phyloP scores from a whole-genome alignment of 2,888 invertebrate genomes.

The Heteromurus nitidus region DNA sequence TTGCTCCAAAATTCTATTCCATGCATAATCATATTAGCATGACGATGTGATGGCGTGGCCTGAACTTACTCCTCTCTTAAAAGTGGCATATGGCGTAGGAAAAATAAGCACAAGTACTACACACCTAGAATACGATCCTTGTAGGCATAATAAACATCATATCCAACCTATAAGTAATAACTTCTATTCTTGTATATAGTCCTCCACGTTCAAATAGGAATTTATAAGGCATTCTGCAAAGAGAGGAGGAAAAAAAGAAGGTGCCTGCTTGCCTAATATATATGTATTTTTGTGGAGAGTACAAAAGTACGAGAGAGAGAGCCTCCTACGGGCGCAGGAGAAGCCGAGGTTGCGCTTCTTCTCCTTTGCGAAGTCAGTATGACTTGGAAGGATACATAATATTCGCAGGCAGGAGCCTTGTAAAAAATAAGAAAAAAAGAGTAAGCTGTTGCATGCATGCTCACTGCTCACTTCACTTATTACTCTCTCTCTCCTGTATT shows the following conservation, averaged over 20 bases:
- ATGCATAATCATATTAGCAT: neutral
- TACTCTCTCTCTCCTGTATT: constrained; percentile 27
- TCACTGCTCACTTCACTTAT: no score
- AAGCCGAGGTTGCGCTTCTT: constrained; percentile 55
- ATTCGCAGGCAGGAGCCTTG: constrained; percentile 63
- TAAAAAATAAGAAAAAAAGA: constrained; percentile 47
- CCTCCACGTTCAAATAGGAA: constrained; percentile 39
- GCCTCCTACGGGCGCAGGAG: constrained; percentile 49
- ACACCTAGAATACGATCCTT: constrained; percentile 44
- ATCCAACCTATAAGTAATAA: constrained; percentile 18
- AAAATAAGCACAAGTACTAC: constrained; percentile 34
- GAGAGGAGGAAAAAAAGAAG: constrained; percentile 42
- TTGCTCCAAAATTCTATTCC: constrained; percentile 3
- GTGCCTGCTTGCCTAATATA: constrained; percentile 51
- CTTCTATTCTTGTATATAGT: constrained; percentile 18
- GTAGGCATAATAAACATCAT: constrained; percentile 25
- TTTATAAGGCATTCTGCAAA: constrained; percentile 53
- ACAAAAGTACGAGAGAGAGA: no score
- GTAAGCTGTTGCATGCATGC: constrained; percentile 59
- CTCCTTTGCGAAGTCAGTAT: constrained; percentile 52
- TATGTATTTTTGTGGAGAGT: constrained; percentile 34
- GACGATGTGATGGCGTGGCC: constrained; percentile 21
- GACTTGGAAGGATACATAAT: constrained; percentile 59
- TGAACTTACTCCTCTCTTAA: neutral
- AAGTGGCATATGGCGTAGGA: constrained; percentile 55